Conservation (phyloP, 2,113 vertebrate species). For the Hepsetus odoe region DNA sequence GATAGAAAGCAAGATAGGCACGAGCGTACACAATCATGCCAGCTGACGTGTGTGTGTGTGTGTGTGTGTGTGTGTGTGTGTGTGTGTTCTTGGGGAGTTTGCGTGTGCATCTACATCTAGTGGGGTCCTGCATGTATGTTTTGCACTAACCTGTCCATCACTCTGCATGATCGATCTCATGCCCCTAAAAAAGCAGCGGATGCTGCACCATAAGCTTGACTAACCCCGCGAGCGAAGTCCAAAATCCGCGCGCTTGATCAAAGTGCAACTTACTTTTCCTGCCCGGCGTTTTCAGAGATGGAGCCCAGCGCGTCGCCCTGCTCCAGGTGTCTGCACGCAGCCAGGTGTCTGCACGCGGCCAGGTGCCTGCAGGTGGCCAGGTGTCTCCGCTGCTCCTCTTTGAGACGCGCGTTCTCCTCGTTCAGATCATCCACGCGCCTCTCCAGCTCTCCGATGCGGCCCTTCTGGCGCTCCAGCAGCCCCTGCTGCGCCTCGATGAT, state of each 20-base stretch:
- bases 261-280: constrained; percentile 85
- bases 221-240: too few relatives aligned
- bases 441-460: constrained; percentile 87
- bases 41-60: not conserved
- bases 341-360: constrained; percentile 87
- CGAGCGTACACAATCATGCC: not conserved
- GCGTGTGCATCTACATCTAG: not conserved
- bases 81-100: not conserved
- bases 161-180: too few relatives aligned
- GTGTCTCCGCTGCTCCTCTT: constrained; percentile 89
- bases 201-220: too few relatives aligned
- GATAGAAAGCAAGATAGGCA: not conserved
- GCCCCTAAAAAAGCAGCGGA: too few relatives aligned
- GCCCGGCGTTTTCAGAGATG: constrained; percentile 78
- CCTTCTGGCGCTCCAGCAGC: constrained; percentile 86
- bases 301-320: constrained; percentile 71
- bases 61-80: not conserved
- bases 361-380: constrained; percentile 88
- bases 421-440: constrained; percentile 86
- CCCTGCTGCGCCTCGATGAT: constrained; percentile 90
- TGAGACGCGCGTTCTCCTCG: constrained; percentile 81
- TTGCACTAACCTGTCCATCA: too few relatives aligned
- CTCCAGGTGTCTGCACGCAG: constrained; percentile 86
- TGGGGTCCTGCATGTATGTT: too few relatives aligned
- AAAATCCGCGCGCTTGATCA: too few relatives aligned